A percentile compares a stretch with the other conserved stretches of the same genome.
Evolutionary conservation across 1,140 invertebrate genomes (phyloP).

Genomic region (Drosophila prosaltans): DNA sequence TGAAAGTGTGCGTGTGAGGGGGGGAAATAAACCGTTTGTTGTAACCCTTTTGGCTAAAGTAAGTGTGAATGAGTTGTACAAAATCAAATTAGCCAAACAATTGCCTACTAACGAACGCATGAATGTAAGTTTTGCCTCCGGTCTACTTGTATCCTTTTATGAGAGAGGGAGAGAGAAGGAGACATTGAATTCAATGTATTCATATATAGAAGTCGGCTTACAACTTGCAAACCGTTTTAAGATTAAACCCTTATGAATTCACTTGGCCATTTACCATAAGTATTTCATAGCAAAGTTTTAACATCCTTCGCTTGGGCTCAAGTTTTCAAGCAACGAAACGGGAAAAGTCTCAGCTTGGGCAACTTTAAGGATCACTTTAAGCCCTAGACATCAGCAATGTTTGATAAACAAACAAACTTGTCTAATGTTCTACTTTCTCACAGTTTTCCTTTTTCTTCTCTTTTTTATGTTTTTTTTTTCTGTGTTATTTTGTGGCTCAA

Average conservation of each 20-base stretch:
- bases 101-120: too few relatives aligned
- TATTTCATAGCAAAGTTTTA: slow-evolving; percentile 39
- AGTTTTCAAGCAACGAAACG: slow-evolving; percentile 22
- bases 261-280: slow-evolving; percentile 2
- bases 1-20: too few relatives aligned
- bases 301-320: slow-evolving; percentile 18
- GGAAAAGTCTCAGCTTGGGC: slow-evolving; percentile 22
- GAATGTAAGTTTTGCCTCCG: too few relatives aligned
- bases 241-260: not conserved
- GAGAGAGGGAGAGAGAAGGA: too few relatives aligned
- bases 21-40: too few relatives aligned
- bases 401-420: slow-evolving; percentile 58
- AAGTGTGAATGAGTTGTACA: too few relatives aligned
- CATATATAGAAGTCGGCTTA: too few relatives aligned
- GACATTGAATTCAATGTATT: too few relatives aligned
- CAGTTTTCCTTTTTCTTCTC: slow-evolving; percentile 3
- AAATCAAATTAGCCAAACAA: too few relatives aligned
- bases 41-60: too few relatives aligned
- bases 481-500: slow-evolving; percentile 18
- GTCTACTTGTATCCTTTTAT: too few relatives aligned
- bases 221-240: not conserved
- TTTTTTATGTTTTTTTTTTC: not conserved
- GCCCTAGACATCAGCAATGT: slow-evolving; percentile 29
- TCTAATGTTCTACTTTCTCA: slow-evolving; percentile 49
- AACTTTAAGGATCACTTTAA: slow-evolving; percentile 52